These are phyloP conservation scores for Iguana delicatissima DNA, from an alignment of 2,797 vertebrate species.

Conservation along the genomic window DNA sequence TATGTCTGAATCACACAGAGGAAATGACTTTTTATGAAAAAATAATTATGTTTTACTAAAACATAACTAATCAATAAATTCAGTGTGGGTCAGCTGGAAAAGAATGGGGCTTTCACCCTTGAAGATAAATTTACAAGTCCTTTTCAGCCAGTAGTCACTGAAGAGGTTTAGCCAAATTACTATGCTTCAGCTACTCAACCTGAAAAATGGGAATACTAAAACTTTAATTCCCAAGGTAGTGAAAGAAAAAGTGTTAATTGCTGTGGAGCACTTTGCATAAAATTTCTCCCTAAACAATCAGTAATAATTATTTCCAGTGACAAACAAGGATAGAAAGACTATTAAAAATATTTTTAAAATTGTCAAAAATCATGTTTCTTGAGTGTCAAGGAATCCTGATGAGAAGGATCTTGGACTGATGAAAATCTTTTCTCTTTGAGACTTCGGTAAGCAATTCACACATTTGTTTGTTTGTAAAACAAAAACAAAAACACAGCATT, in stretches of 20 bases:
- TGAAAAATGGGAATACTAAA: background rate
- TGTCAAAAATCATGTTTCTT: no score
- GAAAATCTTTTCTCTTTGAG: no score
- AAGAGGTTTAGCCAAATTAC: background rate
- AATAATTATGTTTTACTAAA: background rate
- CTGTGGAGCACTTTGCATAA: background rate
- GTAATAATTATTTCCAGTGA: background rate
- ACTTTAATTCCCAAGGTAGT: background rate
- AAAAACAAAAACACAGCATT: no score
- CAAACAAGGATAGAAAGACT: background rate
- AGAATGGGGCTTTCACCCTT: background rate
- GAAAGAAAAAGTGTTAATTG: background rate
- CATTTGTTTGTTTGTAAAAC: no score
- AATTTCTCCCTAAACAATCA: background rate
- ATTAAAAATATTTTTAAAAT: no score
- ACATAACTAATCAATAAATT: background rate
- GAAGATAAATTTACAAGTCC: background rate
- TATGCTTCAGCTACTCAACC: background rate
- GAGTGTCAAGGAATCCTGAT: no score
- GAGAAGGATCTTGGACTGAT: no score
- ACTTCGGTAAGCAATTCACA: no score
- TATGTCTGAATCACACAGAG: background rate
- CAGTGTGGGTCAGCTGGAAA: background rate
- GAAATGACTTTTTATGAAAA: no score
- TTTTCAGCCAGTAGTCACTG: background rate